Evolutionary conservation across 2,888 invertebrate species (phyloP).

Genomic region (Acanthoscelides obtectus): DNA sequence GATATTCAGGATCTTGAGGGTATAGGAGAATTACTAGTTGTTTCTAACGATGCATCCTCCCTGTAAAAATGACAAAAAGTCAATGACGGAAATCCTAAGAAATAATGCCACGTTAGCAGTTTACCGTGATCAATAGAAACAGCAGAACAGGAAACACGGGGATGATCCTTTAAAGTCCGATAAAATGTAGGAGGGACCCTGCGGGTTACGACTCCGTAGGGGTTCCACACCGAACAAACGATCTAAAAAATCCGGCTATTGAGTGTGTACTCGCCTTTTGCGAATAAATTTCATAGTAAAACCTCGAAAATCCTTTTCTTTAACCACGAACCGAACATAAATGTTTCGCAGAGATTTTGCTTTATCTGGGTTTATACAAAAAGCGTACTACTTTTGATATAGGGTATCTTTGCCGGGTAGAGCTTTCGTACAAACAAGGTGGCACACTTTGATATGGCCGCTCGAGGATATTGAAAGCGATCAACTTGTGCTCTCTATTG

Average conservation of each 20-base stretch:
- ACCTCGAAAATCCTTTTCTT: background rate
- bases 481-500: no score
- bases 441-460: background rate
- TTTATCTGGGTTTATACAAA: background rate
- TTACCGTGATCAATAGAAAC: background rate
- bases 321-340: background rate
- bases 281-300: background rate
- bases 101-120: no score
- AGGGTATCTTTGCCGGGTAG: background rate
- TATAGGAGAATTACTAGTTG: no score
- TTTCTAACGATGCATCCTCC: no score
- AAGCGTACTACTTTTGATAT: background rate
- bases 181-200: background rate
- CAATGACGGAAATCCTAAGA: no score
- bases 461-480: no score
- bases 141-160: background rate
- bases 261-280: background rate
- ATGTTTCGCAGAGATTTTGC: background rate
- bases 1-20: no score
- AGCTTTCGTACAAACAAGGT: background rate
- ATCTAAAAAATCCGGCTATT: background rate
- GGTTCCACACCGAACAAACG: background rate
- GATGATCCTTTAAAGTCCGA: background rate
- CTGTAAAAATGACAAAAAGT: no score
- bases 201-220: background rate